phyloP scores from a whole-genome alignment of 53 echinoderm and acorn worm species.

The Patiria pectinifera region DNA sequence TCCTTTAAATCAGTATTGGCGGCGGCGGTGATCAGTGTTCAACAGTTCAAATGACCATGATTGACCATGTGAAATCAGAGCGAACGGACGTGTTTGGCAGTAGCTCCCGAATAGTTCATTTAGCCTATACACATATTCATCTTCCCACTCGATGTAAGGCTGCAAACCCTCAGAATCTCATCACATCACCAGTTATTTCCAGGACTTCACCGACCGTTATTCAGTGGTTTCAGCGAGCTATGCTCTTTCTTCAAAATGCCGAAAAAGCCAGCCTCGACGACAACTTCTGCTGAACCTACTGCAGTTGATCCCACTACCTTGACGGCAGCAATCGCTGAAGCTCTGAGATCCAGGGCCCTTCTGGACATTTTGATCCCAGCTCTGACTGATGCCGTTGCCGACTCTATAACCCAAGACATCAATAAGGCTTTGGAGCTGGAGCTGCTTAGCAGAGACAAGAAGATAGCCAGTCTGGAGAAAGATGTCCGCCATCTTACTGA shows the following conservation, averaged over 20 bases:
- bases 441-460: slow-evolving; percentile 30
- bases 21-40: too few species aligned
- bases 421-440: slow-evolving; percentile 29
- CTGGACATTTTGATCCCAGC: too few species aligned
- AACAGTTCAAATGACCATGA: too few species aligned
- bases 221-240: background rate
- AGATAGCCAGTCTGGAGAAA: slow-evolving; percentile 47
- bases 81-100: too few species aligned
- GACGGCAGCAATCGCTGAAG: slow-evolving; percentile 2
- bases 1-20: too few species aligned
- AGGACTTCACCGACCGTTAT: background rate
- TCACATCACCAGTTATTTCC: background rate
- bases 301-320: background rate
- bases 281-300: background rate
- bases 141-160: background rate
- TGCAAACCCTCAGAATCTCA: background rate
- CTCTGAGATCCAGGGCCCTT: background rate
- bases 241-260: background rate
- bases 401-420: too few species aligned
- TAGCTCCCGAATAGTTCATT: background rate
- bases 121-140: background rate
- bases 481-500: too few species aligned
- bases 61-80: too few species aligned
- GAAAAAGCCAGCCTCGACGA: background rate
- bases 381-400: too few species aligned